Conservation (phyloP, 1,140 invertebrate genomes). For the Panagrolaimus sp. region DNA sequence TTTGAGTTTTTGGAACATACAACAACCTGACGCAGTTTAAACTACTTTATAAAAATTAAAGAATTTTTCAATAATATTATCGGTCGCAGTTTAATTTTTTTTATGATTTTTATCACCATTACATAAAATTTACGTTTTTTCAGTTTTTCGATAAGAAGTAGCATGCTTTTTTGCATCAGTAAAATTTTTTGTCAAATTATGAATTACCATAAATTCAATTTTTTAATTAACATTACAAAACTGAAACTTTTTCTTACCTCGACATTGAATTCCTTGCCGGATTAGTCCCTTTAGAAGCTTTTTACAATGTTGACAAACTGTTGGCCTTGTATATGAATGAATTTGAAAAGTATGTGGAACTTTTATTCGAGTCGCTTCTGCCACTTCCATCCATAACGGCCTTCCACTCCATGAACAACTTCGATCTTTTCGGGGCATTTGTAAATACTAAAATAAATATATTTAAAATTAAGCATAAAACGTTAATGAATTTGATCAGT, state of each 20-base stretch:
- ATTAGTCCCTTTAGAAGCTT: slow-evolving; percentile 89
- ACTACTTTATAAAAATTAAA: too few relatives aligned
- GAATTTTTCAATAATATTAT: too few relatives aligned
- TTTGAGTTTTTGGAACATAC: too few relatives aligned
- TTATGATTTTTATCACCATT: too few relatives aligned
- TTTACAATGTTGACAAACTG: slow-evolving; percentile 89
- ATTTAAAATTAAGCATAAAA: neutral
- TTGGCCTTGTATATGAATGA: slow-evolving; percentile 83
- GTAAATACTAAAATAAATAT: slow-evolving; percentile 43
- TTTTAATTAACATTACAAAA: slow-evolving; percentile 8
- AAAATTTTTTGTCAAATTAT: too few relatives aligned
- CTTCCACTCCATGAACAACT: slow-evolving; percentile 66
- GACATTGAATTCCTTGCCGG: slow-evolving; percentile 92
- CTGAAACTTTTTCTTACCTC: slow-evolving; percentile 62
- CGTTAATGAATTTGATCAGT: neutral
- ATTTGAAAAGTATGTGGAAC: slow-evolving; percentile 60
- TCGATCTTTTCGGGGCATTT: slow-evolving; percentile 56
- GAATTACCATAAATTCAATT: too few relatives aligned
- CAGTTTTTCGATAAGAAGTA: too few relatives aligned
- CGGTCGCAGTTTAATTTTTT: too few relatives aligned
- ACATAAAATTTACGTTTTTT: too few relatives aligned
- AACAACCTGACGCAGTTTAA: too few relatives aligned
- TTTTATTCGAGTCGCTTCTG: slow-evolving; percentile 55
- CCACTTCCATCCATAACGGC: slow-evolving; percentile 69
- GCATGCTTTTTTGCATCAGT: too few relatives aligned